A percentile compares a stretch with the other conserved stretches of the same genome.
phyloP scores from a whole-genome alignment of 2,888 invertebrate species.

The Drosophila ezoana region DNA sequence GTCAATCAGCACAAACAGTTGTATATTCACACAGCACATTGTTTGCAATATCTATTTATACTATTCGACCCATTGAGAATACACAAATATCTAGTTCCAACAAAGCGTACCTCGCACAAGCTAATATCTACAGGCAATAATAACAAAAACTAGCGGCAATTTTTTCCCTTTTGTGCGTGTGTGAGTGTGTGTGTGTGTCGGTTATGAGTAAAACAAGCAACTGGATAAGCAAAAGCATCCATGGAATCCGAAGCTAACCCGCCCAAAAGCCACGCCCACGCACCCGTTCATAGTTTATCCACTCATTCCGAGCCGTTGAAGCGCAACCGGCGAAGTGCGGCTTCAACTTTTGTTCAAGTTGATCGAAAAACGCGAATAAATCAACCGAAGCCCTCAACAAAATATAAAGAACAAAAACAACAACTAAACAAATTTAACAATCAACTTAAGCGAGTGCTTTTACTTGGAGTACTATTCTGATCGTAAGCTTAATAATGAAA shows the following conservation, averaged over 20 bases:
- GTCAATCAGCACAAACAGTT: too few species aligned
- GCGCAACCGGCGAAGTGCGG: conserved; percentile 64
- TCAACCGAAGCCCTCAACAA: conserved; percentile 29
- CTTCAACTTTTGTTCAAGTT: conserved; percentile 72
- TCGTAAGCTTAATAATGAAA: not conserved
- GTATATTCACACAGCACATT: too few species aligned
- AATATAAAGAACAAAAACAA: conserved; percentile 21
- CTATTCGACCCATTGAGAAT: too few species aligned
- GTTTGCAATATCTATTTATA: too few species aligned
- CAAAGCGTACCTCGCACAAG: conserved; percentile 27
- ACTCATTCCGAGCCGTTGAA: conserved; percentile 68
- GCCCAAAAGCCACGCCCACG: conserved; percentile 13
- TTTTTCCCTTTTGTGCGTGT: conserved; percentile 15
- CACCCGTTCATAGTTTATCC: conserved; percentile 54
- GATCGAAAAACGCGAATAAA: conserved; percentile 55
- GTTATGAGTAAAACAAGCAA: conserved; percentile 23
- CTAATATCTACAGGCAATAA: conserved; percentile 46
- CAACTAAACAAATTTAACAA: conserved; percentile 14
- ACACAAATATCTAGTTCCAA: not conserved
- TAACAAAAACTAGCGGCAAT: conserved; percentile 35
- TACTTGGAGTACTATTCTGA: not conserved
- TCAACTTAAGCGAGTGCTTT: conserved; percentile 3
- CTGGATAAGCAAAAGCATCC: conserved; percentile 24
- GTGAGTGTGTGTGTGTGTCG: not conserved
- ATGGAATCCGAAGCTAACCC: not conserved